Evolutionary conservation across 2,888 invertebrate species (phyloP).

Genomic region (Parelbella ahira): DNA sequence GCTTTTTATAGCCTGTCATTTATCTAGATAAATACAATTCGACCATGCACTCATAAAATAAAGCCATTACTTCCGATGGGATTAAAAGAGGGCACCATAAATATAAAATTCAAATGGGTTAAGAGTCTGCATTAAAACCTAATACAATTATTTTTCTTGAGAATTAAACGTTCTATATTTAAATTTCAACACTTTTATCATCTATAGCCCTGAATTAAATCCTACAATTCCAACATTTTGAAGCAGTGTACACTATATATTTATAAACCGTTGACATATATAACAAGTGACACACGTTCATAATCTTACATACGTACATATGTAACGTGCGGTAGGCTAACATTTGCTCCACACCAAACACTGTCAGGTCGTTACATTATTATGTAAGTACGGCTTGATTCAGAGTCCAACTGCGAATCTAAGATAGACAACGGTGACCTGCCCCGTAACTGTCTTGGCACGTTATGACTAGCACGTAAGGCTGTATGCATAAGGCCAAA

Average conservation of each 20-base stretch:
- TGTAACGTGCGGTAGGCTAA: background rate
- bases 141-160: no score
- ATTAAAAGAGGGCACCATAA: no score
- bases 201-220: no score
- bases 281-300: no score
- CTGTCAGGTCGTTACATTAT: constrained; percentile 12
- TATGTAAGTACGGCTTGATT: constrained; percentile 15
- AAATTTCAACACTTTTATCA: no score
- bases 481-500: constrained; percentile 2
- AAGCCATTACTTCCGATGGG: constrained; percentile 3
- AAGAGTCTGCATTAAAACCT: no score
- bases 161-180: no score
- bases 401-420: constrained; percentile 17
- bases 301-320: no score
- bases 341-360: constrained; percentile 9
- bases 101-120: no score
- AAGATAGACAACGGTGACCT: constrained; percentile 21
- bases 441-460: constrained; percentile 23
- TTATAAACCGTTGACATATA: no score
- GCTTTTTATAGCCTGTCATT: constrained; percentile 25
- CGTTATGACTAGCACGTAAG: constrained; percentile 16
- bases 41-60: constrained; percentile 17
- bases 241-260: no score
- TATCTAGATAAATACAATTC: constrained; percentile 26
- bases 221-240: no score